phyloP scores from a whole-genome alignment of 64 coral and sea anemone species.

The Anthopleura sola region DNA sequence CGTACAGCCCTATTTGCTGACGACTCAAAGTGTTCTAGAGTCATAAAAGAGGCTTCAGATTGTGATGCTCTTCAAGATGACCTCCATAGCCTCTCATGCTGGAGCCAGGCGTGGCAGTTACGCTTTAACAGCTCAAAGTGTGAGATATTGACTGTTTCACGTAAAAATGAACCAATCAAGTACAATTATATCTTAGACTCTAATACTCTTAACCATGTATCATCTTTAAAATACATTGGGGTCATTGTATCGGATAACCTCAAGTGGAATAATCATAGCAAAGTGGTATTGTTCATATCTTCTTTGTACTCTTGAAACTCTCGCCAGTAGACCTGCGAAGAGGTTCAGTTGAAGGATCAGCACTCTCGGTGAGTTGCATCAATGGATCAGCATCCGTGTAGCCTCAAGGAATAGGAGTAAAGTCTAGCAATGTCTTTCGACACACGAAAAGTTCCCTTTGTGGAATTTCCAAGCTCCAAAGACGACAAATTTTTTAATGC shows the following conservation, averaged over 20 bases:
- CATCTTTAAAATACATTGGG: neutral
- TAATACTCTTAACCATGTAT: neutral
- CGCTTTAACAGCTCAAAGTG: constrained; percentile 10
- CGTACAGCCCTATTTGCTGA: constrained; percentile 23
- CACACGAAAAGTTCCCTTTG: too few species aligned
- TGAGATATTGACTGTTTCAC: constrained; percentile 17
- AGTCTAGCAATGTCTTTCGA: too few species aligned
- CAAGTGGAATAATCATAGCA: constrained; percentile 6
- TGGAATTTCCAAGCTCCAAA: too few species aligned
- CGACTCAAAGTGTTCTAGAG: neutral
- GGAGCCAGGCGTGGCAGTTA: neutral
- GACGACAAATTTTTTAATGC: too few species aligned
- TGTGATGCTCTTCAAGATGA: constrained; percentile 29
- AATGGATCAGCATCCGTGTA: too few species aligned
- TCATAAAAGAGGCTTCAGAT: constrained; percentile 17
- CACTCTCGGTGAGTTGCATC: too few species aligned
- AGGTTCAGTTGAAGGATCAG: too few species aligned
- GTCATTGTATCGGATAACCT: neutral
- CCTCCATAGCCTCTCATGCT: constrained; percentile 24
- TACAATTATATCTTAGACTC: neutral
- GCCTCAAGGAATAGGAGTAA: too few species aligned
- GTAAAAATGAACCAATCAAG: neutral
- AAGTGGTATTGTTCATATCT: neutral
- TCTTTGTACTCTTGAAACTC: too few species aligned
- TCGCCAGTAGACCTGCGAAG: too few species aligned